These are phyloP conservation scores for Pteromalus puparum DNA, from an alignment of 1,140 invertebrate species.

Conservation along the genomic window DNA sequence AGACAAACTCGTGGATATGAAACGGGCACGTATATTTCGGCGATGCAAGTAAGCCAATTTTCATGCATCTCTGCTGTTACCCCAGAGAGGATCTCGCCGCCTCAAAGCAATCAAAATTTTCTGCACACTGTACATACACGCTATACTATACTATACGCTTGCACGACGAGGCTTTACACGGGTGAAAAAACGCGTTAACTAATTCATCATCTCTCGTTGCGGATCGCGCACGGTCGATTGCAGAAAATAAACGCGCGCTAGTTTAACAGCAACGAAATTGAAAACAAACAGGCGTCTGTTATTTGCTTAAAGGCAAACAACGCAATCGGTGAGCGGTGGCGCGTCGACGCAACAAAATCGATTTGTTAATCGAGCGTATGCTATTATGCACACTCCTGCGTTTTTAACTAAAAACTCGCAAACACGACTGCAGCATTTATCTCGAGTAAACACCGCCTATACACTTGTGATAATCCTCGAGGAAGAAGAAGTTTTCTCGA, in stretches of 20 bases:
- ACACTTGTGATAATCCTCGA: background rate
- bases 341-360: no score
- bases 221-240: background rate
- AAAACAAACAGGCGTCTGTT: background rate
- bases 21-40: background rate
- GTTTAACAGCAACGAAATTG: background rate
- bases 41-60: slow-evolving; percentile 17
- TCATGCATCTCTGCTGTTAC: background rate
- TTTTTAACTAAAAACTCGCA: no score
- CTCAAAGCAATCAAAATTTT: background rate
- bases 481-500: background rate
- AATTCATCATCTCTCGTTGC: background rate
- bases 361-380: no score
- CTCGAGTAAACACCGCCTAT: background rate
- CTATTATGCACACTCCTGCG: no score
- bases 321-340: no score
- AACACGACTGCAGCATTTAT: background rate
- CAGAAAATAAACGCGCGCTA: background rate
- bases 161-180: no score
- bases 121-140: background rate
- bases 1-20: slow-evolving; percentile 2
- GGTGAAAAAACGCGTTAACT: background rate
- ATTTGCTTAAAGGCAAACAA: no score
- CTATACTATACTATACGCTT: no score
- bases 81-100: background rate